Evolutionary conservation across 2,797 vertebrate genomes (phyloP).

Genomic region (Uromys caudimaculatus): DNA sequence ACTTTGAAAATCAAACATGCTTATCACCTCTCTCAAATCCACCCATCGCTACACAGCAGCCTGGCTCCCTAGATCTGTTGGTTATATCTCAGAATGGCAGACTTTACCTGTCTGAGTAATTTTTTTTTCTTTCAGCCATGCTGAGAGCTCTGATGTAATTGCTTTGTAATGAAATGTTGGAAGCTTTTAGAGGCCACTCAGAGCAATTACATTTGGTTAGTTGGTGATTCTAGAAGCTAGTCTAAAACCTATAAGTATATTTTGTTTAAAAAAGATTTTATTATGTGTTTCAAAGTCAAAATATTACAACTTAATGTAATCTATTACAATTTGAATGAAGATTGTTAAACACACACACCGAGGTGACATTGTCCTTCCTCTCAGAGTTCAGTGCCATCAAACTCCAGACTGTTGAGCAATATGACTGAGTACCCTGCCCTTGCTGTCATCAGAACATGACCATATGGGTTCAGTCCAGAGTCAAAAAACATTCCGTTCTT

Average conservation of each 20-base stretch:
- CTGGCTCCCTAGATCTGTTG: neutral
- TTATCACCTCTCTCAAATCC: neutral
- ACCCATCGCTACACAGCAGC: neutral
- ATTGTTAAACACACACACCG: slow-evolving; percentile 31
- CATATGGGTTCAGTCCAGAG: neutral
- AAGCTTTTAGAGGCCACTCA: slow-evolving; percentile 80
- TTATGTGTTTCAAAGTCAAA: slow-evolving; percentile 56
- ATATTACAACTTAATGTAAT: slow-evolving; percentile 33
- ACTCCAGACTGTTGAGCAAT: neutral
- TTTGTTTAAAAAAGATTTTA: slow-evolving; percentile 63
- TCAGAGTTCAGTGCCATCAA: slow-evolving; percentile 43
- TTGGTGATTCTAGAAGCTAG: slow-evolving; percentile 59
- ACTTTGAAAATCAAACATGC: slow-evolving; percentile 3
- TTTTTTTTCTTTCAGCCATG: slow-evolving; percentile 69
- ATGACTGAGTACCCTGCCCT: neutral
- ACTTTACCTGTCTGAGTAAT: slow-evolving; percentile 72
- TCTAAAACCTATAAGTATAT: slow-evolving; percentile 69
- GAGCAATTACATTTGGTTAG: slow-evolving; percentile 77
- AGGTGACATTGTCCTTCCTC: slow-evolving; percentile 27
- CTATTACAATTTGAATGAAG: slow-evolving; percentile 55
- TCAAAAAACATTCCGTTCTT: slow-evolving; percentile 27
- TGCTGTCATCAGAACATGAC: neutral
- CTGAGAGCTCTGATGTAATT: slow-evolving; percentile 57
- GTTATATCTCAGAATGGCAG: slow-evolving; percentile 35
- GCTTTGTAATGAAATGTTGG: slow-evolving; percentile 76